Base-by-base conservation (phyloP, 2,888 invertebrate genomes). In the Herminia tarsipennalis region DNA sequence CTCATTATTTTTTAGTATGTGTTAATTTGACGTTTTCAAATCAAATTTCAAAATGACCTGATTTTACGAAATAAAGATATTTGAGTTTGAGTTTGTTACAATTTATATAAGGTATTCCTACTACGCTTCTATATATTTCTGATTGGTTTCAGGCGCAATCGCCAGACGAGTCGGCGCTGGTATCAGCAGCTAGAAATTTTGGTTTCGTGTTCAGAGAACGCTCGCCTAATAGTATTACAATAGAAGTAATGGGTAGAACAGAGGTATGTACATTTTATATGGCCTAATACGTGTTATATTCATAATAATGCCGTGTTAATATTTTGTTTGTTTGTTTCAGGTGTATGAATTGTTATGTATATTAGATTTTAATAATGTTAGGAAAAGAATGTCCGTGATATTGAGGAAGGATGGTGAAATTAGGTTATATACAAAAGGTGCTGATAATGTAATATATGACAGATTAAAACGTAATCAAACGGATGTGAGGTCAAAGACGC, bases 341-440 rank as follows among this genome's bases (percentile, higher is more conserved):
- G 96, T 98, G 67, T 98, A 99, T 91, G 98, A 99, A 86, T 93
- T 99, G 72, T 93, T 99, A 68, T 98, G 98, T 88, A 99, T 99
- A 88, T 94, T 99, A 78, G 99, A 99, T 93, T 99, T 99, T 92
- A 99, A 99, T 93, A 99, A 99, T 92, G 97, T 98, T 67, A 94
- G 99, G 70, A 99, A 99, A 92, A 93, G 99, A 83, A 99, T 99
- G 99, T 99, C 99, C 64, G 99, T 99, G 75, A 96, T 98, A 81
- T 92, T 98, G 74, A 93, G 96, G 76, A 94, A 94, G 82, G 95
- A 96, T 83, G 95, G 96, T 63, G 94, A 95, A 81, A 93, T 97
- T 75, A 94, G 95, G 81, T 93, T 99, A 76, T 98, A 97, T 87
- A 99, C 99, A 87, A 99, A 99, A 93, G 99, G 98, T 65, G 99